phyloP scores from a whole-genome alignment of 2,888 invertebrate species.

The Rhaphigaster nebulosa region DNA sequence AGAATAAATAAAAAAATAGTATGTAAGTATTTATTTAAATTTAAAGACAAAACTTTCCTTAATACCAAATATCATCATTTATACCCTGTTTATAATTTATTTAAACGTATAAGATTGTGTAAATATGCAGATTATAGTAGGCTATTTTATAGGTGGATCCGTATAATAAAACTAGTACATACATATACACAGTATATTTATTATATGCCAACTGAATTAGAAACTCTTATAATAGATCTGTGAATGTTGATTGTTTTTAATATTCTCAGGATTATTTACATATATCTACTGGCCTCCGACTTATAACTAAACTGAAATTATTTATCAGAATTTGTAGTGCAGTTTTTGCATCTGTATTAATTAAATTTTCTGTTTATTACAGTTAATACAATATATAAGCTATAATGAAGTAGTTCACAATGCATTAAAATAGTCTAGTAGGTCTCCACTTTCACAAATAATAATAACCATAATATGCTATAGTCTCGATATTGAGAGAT shows the following conservation, averaged over 20 bases:
- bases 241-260: constrained; percentile 52
- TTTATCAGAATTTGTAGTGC: constrained; percentile 24
- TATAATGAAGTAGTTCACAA: constrained; percentile 34
- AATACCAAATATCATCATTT: constrained; percentile 60
- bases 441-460: constrained; percentile 43
- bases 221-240: constrained; percentile 52
- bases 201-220: constrained; percentile 56
- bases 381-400: constrained; percentile 38
- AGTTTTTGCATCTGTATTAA: constrained; percentile 12
- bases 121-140: constrained; percentile 59
- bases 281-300: constrained; percentile 27
- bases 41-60: constrained; percentile 59
- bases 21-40: constrained; percentile 55
- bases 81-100: constrained; percentile 60
- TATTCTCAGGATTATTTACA: constrained; percentile 40
- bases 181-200: constrained; percentile 55
- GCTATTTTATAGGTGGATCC: constrained; percentile 58
- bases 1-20: constrained; percentile 50
- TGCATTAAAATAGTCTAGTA: constrained; percentile 49
- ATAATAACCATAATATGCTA: constrained; percentile 33
- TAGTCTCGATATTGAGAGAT: background rate
- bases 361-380: constrained; percentile 39
- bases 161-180: constrained; percentile 51
- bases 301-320: constrained; percentile 18
- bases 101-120: constrained; percentile 60